Base-by-base conservation (phyloP, 2,797 vertebrate species). In the Tapera naevia region DNA sequence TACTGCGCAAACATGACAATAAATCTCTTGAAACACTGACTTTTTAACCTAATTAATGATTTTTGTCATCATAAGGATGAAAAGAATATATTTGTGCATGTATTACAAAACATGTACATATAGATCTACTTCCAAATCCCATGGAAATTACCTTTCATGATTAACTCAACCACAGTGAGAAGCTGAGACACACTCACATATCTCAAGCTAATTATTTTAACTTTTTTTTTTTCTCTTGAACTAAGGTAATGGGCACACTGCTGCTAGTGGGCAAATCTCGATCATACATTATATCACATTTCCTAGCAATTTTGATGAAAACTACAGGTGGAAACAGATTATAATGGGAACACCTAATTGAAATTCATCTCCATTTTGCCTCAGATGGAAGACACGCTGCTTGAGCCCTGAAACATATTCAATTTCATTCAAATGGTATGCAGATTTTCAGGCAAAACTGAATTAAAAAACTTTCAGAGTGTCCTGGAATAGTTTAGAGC, bases 341-440 rank as follows among this genome's bases (percentile, higher is more conserved):
- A 97, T 97, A 98, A 97, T 92, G 82, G 97, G 60, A 97, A 94
- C 53, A 96, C 65, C 96, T 98, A 95, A 98, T 97, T 98, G 96
- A 98, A 98, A 98, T 98, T 98, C 97, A 96, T 97, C 96, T 97
- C 96, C 91, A 85, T 97, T 98, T 98, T 98, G 93, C 91, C 96
- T 98, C 95, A 94, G 94, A 97, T 96, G 82, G 97, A 97, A 98
- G 97, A 92, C 96, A 97, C 9, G 50, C 97, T 98, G 97, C 96
- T 98, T 97, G 95, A 96, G 96, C 93, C 94, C 95, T 96, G 91
- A 98, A 98, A 98, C 95, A 69, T 92, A 97, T 82, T 97, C 96
- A 89, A 87, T 97, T 98, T 97, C 88, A 97, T 97, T 97, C 94
- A 97, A 97, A 98, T 96, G 62, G 84, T 87, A 98, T 97, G 97